Conservation (phyloP, 2,888 invertebrate genomes). For the Charanyca ferruginea region DNA sequence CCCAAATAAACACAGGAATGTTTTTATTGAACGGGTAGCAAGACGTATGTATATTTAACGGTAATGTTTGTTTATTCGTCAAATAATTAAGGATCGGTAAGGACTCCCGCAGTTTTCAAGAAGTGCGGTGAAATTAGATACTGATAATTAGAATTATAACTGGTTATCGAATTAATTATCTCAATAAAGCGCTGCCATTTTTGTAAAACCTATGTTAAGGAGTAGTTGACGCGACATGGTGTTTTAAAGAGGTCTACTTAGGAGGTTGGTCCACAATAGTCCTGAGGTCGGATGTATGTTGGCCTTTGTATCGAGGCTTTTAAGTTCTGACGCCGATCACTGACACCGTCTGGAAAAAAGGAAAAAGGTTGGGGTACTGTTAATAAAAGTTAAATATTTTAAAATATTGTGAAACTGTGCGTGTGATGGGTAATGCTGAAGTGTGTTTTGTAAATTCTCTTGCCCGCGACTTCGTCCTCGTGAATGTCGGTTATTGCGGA, state of each 20-base stretch:
- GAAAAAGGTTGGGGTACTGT: not conserved
- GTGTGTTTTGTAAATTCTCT: not conserved
- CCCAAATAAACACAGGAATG: not conserved
- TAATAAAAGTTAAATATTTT: not conserved
- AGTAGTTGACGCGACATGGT: conserved; percentile 24
- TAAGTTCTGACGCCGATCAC: conserved; percentile 76
- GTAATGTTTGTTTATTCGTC: not conserved
- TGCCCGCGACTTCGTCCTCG: too few species aligned
- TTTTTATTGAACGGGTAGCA: conserved; percentile 5
- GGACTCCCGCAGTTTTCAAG: not conserved
- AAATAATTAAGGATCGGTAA: not conserved
- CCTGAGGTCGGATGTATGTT: conserved; percentile 78
- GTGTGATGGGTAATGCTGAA: too few species aligned
- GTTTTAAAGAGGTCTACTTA: conserved; percentile 52
- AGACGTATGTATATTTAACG: not conserved
- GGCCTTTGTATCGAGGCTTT: conserved; percentile 80
- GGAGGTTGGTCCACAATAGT: conserved; percentile 72
- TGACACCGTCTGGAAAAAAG: conserved; percentile 70
- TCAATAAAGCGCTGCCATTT: not conserved
- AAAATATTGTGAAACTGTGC: not conserved
- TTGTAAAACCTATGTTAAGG: not conserved
- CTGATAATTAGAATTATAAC: not conserved
- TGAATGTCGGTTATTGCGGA: too few species aligned
- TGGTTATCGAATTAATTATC: conserved; percentile 1
- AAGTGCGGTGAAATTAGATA: not conserved